These are phyloP conservation scores for Phoebastria nigripes DNA, from an alignment of 2,797 vertebrate genomes.

Conservation along the genomic window DNA sequence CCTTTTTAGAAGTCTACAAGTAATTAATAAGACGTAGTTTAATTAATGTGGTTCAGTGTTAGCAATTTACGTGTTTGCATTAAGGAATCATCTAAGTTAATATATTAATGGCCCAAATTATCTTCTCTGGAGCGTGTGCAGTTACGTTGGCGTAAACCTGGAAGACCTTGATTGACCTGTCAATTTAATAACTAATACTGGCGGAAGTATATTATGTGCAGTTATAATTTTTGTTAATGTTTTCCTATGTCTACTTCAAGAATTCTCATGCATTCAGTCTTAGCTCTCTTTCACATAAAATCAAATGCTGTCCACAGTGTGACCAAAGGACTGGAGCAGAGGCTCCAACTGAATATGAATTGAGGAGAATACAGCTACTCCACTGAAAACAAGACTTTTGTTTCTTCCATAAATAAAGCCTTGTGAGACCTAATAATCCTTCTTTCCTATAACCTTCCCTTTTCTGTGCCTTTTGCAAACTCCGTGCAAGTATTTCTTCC, in stretches of 20 bases:
- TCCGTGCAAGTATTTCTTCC: neutral
- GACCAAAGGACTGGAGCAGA: neutral
- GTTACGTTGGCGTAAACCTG: slow-evolving; percentile 2
- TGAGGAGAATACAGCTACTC: neutral
- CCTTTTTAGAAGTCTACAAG: neutral
- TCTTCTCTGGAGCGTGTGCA: neutral
- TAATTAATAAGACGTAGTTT: slow-evolving; percentile 35
- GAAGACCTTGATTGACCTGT: slow-evolving; percentile 9
- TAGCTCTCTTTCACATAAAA: neutral
- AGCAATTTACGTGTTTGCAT: neutral
- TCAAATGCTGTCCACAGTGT: neutral
- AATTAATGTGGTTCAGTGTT: neutral
- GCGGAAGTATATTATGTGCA: neutral
- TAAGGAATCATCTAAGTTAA: neutral
- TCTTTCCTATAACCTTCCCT: neutral
- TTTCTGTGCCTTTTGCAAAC: neutral
- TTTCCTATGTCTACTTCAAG: neutral
- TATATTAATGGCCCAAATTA: slow-evolving; percentile 33
- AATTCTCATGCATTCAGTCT: neutral
- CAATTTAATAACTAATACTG: slow-evolving; percentile 31
- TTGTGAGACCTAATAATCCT: neutral
- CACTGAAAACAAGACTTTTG: neutral
- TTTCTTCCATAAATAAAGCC: neutral
- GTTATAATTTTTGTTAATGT: slow-evolving; percentile 11
- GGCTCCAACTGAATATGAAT: neutral